Conservation (phyloP, 2,113 vertebrate species). For the Chamaetylas fuelleborni region DNA sequence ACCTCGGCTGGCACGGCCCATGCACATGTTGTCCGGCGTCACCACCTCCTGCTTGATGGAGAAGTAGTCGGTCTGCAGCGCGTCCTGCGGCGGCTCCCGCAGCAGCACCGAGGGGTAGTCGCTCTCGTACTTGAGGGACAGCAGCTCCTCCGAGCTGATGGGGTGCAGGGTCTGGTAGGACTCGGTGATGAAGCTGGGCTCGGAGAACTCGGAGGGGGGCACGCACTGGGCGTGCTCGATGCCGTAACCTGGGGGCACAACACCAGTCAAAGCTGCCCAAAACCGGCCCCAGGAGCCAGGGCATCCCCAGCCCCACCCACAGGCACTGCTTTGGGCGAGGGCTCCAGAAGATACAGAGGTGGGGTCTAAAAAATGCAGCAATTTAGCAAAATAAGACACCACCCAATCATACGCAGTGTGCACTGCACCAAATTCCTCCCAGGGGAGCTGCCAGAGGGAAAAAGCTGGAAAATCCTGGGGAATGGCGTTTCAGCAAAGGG, state of each 20-base stretch:
- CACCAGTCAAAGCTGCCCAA: neutral
- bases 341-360: neutral
- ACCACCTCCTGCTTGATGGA: constrained; percentile 97
- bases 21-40: constrained; percentile 97
- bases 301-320: fast-evolving
- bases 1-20: constrained; percentile 96
- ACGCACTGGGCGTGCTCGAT: constrained; percentile 98
- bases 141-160: constrained; percentile 96
- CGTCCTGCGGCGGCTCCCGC: constrained; percentile 82
- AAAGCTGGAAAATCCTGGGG: neutral
- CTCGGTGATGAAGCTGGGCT: constrained; percentile 99
- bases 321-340: neutral
- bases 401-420: fast-evolving
- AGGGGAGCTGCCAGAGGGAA: neutral
- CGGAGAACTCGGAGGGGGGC: constrained; percentile 95
- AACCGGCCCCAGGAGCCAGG: neutral
- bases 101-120: constrained; percentile 91
- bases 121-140: constrained; percentile 95
- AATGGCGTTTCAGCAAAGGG: neutral
- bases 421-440: neutral
- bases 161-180: constrained; percentile 98
- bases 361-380: neutral
- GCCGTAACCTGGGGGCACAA: constrained; percentile 85
- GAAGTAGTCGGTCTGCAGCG: constrained; percentile 91
- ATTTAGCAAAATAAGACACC: neutral